Conservation (phyloP, 2,888 invertebrate species). For the Dioctria linearis region DNA sequence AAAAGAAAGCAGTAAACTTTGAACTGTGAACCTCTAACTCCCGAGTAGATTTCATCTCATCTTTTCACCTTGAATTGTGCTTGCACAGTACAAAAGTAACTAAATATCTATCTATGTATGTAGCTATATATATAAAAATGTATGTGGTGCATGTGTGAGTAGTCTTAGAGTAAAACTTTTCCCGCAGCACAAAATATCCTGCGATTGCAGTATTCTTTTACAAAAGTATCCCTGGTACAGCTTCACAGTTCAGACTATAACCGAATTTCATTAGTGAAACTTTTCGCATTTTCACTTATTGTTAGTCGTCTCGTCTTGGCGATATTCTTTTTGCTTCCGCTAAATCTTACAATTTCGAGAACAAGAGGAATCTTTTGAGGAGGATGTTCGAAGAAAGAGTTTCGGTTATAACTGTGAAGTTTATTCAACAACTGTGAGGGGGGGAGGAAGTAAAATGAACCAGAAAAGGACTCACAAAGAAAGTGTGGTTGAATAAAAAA, state of each 20-base stretch:
- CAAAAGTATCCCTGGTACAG: not conserved
- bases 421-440: not conserved
- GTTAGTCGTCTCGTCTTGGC: not conserved
- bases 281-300: constrained; percentile 48
- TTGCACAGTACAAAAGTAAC: not conserved
- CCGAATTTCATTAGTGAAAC: constrained; percentile 42
- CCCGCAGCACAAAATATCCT: not conserved
- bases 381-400: constrained; percentile 7
- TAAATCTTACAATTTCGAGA: not conserved
- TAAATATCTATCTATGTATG: too few species aligned
- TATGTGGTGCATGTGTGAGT: too few species aligned
- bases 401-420: constrained; percentile 27
- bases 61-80: not conserved
- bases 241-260: not conserved
- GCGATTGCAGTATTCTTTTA: constrained; percentile 42
- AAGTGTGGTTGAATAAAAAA: constrained; percentile 3
- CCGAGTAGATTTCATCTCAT: not conserved
- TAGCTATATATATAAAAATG: too few species aligned
- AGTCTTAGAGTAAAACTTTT: constrained; percentile 6
- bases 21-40: not conserved
- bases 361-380: constrained; percentile 4
- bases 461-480: constrained; percentile 42
- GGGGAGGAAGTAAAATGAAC: constrained; percentile 37
- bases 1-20: not conserved
- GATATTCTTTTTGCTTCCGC: constrained; percentile 18